These are phyloP conservation scores for Dromius quadrimaculatus DNA, from an alignment of 2,888 invertebrate genomes.

Conservation along the genomic window DNA sequence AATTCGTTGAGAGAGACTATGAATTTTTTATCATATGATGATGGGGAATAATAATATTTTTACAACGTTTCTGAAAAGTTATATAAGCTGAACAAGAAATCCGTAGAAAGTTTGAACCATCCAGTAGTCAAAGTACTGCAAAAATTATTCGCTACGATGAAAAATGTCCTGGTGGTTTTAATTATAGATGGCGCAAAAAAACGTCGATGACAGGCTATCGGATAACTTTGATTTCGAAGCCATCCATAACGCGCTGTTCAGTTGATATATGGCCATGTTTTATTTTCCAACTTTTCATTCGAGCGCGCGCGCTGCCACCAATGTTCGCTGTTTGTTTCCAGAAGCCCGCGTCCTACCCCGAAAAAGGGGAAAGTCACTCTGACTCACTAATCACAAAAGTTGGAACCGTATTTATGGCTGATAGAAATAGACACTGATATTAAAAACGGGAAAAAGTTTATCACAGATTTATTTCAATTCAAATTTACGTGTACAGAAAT, in stretches of 20 bases:
- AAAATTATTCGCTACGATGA: constrained; percentile 37
- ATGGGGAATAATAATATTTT: no score
- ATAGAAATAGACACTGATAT: no score
- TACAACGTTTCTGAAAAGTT: no score
- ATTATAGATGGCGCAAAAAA: constrained; percentile 43
- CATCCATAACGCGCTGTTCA: constrained; percentile 39
- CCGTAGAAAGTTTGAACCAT: constrained; percentile 25
- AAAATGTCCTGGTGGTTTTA: constrained; percentile 41
- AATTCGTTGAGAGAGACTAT: no score
- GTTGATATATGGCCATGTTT: constrained; percentile 44
- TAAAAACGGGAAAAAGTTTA: no score
- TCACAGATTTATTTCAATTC: no score
- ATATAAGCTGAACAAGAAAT: no score
- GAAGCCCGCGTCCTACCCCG: not conserved
- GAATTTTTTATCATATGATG: no score
- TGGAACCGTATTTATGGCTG: no score
- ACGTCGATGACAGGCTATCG: constrained; percentile 44
- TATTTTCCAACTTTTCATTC: constrained; percentile 42
- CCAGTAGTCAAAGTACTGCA: constrained; percentile 12
- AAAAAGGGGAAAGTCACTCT: not conserved
- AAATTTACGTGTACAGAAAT: no score
- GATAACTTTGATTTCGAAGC: constrained; percentile 48
- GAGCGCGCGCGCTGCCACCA: not conserved
- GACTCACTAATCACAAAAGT: no score
- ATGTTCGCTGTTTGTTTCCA: not conserved